A percentile compares a stretch with the other conserved stretches of the same genome.
These are phyloP conservation scores for Diabrotica undecimpunctata DNA, from an alignment of 1,140 invertebrate species.

Conservation along the genomic window DNA sequence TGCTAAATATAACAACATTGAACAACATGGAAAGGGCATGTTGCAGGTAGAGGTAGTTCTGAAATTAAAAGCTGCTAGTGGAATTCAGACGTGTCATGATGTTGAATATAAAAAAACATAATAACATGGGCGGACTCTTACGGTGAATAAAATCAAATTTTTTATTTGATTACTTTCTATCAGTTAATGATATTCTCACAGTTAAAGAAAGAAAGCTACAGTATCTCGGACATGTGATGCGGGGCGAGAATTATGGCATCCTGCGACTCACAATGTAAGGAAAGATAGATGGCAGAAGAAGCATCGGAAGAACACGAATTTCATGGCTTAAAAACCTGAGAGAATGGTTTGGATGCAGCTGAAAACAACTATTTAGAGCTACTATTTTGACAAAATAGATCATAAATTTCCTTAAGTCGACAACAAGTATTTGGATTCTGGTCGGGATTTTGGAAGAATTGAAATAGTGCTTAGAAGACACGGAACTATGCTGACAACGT, in stretches of 20 bases:
- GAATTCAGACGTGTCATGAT: not conserved
- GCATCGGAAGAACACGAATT: too few species aligned
- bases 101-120: not conserved
- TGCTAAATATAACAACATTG: conserved; percentile 29
- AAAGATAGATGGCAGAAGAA: too few species aligned
- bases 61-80: too few species aligned
- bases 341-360: too few species aligned
- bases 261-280: too few species aligned
- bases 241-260: too few species aligned
- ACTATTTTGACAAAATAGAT: conserved; percentile 23
- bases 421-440: conserved; percentile 27
- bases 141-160: conserved; percentile 30
- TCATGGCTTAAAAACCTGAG: too few species aligned
- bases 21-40: conserved; percentile 30
- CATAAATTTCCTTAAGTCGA: conserved; percentile 32
- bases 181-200: conserved; percentile 25
- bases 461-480: conserved; percentile 26
- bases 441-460: conserved; percentile 32
- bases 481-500: conserved; percentile 22
- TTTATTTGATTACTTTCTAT: conserved; percentile 26
- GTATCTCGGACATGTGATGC: too few species aligned
- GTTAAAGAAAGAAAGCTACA: too few species aligned
- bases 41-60: conserved; percentile 20
- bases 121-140: conserved; percentile 31
- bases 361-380: too few species aligned